phyloP scores from a whole-genome alignment of 92 coral and sea anemone species.

The Chrysogorgia sp. region DNA sequence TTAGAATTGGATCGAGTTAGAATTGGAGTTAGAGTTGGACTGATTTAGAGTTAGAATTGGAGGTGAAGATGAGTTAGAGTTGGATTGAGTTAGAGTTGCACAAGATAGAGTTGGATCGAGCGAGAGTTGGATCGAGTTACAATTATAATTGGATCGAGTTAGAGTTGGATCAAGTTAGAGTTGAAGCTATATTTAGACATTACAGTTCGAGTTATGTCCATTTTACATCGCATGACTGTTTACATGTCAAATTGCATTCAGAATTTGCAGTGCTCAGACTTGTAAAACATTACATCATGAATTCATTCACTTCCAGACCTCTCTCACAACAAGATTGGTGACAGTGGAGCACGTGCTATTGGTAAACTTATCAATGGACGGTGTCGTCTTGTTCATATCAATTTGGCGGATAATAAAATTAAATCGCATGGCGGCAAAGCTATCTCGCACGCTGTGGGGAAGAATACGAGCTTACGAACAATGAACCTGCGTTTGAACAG shows the following conservation, averaged over 20 bases:
- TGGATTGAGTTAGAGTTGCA: too few species aligned
- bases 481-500: slow-evolving; percentile 87
- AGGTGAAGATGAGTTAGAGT: not conserved
- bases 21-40: not conserved
- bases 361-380: slow-evolving; percentile 94
- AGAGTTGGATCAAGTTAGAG: too few species aligned
- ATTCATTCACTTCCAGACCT: slow-evolving; percentile 61
- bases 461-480: slow-evolving; percentile 70
- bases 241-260: too few species aligned
- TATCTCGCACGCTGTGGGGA: slow-evolving; percentile 88
- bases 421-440: slow-evolving; percentile 92
- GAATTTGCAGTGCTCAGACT: too few species aligned
- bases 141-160: too few species aligned
- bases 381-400: slow-evolving; percentile 69
- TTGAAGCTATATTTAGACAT: too few species aligned
- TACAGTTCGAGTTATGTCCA: too few species aligned
- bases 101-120: too few species aligned
- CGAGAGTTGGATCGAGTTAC: too few species aligned
- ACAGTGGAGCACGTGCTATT: slow-evolving; percentile 96
- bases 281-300: too few species aligned
- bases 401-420: slow-evolving; percentile 85
- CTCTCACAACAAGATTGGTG: slow-evolving; percentile 93
- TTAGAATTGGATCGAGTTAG: too few species aligned
- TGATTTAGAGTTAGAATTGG: not conserved
- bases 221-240: too few species aligned